A percentile compares a stretch with the other conserved stretches of the same genome.
phyloP scores from a whole-genome alignment of 2,888 invertebrate genomes.

The Cetonia aurata region DNA sequence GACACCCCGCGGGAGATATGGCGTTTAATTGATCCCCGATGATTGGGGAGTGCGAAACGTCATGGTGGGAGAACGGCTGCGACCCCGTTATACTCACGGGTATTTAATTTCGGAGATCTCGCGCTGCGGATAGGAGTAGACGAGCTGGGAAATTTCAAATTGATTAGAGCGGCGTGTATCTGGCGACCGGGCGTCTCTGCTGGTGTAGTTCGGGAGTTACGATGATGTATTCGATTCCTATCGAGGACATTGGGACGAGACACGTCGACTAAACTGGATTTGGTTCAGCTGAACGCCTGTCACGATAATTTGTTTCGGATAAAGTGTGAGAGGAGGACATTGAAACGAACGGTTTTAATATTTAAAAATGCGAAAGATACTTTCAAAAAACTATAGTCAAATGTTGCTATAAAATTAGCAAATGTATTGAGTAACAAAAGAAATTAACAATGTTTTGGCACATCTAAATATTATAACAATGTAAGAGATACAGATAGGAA shows the following conservation, averaged over 20 bases:
- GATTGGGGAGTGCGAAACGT: constrained; percentile 63
- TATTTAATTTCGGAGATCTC: constrained; percentile 59
- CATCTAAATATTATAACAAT: background rate
- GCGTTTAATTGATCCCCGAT: constrained; percentile 65
- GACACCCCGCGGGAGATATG: constrained; percentile 49
- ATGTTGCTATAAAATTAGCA: too few relatives aligned
- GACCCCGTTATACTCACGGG: constrained; percentile 59
- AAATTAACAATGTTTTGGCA: background rate
- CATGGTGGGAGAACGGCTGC: constrained; percentile 53
- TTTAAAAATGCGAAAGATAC: too few relatives aligned
- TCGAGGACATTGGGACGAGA: constrained; percentile 4
- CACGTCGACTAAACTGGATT: constrained; percentile 16
- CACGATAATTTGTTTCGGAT: constrained; percentile 15
- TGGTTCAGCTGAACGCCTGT: constrained; percentile 8
- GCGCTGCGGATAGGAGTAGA: constrained; percentile 1
- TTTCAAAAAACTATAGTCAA: too few relatives aligned
- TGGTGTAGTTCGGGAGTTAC: constrained; percentile 4
- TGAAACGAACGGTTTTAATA: too few relatives aligned
- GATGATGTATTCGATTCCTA: constrained; percentile 37
- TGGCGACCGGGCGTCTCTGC: background rate
- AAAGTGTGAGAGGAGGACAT: too few relatives aligned
- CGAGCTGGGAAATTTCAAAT: constrained; percentile 43
- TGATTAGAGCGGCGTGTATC: constrained; percentile 38
- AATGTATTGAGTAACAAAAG: background rate
- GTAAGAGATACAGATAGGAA: too few relatives aligned